Base-by-base conservation (phyloP, 2,113 vertebrate genomes). In the Halichoeres trimaculatus region DNA sequence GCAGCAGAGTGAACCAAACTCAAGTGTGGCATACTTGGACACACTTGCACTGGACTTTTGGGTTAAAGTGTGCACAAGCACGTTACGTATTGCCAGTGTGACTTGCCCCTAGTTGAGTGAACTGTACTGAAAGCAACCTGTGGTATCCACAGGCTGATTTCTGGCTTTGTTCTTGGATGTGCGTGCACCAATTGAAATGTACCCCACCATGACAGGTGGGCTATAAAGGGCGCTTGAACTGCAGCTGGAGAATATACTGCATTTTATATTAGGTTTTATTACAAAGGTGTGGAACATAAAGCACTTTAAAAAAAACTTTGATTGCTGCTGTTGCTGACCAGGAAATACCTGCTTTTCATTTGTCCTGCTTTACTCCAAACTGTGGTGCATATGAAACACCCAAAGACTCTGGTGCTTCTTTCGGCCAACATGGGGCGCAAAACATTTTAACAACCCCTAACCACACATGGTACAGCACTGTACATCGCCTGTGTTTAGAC, bases 361-460 rank as follows among this genome's bases (percentile, higher is more conserved):
- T 63, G 35, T 68, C 19, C 23, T 34, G 16, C 57, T 56, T 41
- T 41, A 58, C 34, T 63, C 19, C n/a, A 69, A 62, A 45, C 45
- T 62, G 43, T 59, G n/a, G 38, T 50, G 48, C 17, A 64, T 76
- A 76, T 76, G 76, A 76, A 76, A 84, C 67, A 76, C 72, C 55
- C 76, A 68, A 23, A 61, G 43, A 55, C 5, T 56, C 56, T 54
- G 8, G 3, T 20, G 19, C 52, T 67, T 60, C 26, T 36, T 35
- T 48, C 12, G 11, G 40, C 52, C 66, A 19, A 48, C 35, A 70
- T 66, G 51, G 66, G 19, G 63, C 48, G 53, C 14, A 68, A 35
- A 68, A 17, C 13, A 59, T 36, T 73, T 76, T 67, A 81, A 78
- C 66, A 43, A 60, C 9, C 30, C 20, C 1, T 54, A 68, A 60